Evolutionary conservation across 2,888 invertebrate genomes (phyloP), one percentile per base, ranked within the genome.

Genomic region (Pomacea canaliculata): DNA sequence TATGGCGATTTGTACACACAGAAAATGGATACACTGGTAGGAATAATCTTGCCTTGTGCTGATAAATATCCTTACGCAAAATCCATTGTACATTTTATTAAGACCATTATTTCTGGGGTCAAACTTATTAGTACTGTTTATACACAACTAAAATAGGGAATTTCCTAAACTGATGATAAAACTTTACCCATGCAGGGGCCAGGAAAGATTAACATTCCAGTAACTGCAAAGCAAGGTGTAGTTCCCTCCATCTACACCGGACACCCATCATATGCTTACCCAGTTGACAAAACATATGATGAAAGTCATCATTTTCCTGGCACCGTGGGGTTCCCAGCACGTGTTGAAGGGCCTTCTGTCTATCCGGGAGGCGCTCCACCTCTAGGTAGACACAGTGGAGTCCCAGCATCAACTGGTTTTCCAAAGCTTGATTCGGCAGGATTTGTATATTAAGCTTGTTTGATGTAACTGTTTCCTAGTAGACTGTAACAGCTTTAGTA

Each of bases 191-290:
- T 83, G n/a, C 83, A 90, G 90, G 89, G 89, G 27, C 82, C 85
- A 60, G 90, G 90, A 48, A 79, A 79, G 56, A 87, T 90, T 56
- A 83, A 85, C 62, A 80, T 90, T 16, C 87, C 89, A 0, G 86
- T 85, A 8, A 82, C 84, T 59, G 89, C 90, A 23, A 82, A 87
- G 72, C 86, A 86, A 13, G 88, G 87, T 27, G 83, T 86, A 1
- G 82, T 87, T 7, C 89, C 90, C 0, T 90, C 90, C 9, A 81
- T 88, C 51, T 90, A 90, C 85, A 88, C 89, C 0, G 87, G 89
- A n/a, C 90, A 90, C 71, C 90, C 90, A 46, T 88, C 89, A 9
- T 90, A 90, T 79, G 88, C 89, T 71, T 89, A 89, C 82, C 89
- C 89, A 9, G 78, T 82, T 7, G 90, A 89, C 75, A 85, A 84